These are phyloP conservation scores for Oryzias javanicus DNA, from an alignment of 2,113 vertebrate genomes.

Conservation along the genomic window DNA sequence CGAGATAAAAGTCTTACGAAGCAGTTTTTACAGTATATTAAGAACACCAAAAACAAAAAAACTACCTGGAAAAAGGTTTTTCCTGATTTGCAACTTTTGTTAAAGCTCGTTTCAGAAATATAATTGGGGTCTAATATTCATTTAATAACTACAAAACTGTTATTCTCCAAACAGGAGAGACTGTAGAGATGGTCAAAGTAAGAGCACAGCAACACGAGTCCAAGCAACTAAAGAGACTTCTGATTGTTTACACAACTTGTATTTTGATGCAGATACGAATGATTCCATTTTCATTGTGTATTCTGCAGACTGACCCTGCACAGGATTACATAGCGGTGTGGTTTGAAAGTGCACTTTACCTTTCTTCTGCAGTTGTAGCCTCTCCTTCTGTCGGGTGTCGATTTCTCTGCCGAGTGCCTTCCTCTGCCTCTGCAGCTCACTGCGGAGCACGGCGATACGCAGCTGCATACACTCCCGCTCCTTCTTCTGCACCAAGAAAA, in stretches of 20 bases:
- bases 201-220: no score
- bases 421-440: constrained; percentile 92
- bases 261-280: not conserved
- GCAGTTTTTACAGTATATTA: no score
- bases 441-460: constrained; percentile 88
- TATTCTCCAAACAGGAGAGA: no score
- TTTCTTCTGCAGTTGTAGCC: constrained; percentile 81
- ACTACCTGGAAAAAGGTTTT: no score
- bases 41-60: no score
- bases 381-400: constrained; percentile 85
- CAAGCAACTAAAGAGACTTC: not conserved
- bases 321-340: not conserved
- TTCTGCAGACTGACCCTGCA: no score
- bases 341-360: constrained; percentile 65
- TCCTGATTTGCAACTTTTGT: no score
- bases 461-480: constrained; percentile 92
- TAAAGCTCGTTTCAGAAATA: no score
- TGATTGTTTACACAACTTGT: not conserved
- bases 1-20: no score
- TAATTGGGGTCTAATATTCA: no score
- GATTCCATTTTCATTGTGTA: not conserved
- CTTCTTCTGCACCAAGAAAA: constrained; percentile 83
- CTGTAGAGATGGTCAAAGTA: no score
- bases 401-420: constrained; percentile 86
- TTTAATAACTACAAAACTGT: no score